Evolutionary conservation across 1,140 invertebrate species (phyloP).

Genomic region (Teleogryllus occipitalis): DNA sequence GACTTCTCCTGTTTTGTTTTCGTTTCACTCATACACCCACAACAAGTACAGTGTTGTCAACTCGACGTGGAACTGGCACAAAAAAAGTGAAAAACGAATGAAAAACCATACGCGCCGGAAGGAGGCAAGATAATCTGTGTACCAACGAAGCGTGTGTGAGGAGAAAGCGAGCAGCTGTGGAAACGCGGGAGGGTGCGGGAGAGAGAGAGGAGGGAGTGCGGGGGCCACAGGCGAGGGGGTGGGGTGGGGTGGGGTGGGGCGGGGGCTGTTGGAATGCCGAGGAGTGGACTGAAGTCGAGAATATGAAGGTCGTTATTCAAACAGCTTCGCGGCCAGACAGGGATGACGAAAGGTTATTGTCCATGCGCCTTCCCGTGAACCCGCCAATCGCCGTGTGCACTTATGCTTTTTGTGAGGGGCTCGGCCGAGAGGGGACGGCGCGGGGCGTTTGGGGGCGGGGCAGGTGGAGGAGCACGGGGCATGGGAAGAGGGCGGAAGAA

Average conservation of each 20-base stretch:
- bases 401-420: neutral
- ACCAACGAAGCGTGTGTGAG: no score
- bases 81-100: neutral
- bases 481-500: no score
- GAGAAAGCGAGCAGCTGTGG: no score
- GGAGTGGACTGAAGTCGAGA: neutral
- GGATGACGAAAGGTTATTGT: constrained; percentile 4
- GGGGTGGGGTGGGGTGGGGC: no score
- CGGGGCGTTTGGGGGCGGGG: no score
- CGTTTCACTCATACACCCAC: neutral
- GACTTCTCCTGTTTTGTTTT: neutral
- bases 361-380: neutral
- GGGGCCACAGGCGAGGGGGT: no score
- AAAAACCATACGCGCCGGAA: neutral
- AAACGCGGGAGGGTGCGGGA: neutral
- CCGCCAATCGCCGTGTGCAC: neutral
- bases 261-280: neutral
- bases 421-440: no score
- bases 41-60: neutral
- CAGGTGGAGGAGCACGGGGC: neutral
- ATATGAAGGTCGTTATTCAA: constrained; percentile 5
- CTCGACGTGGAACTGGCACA: neutral
- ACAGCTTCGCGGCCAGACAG: neutral
- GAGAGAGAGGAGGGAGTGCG: neutral
- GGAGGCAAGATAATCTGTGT: neutral